These are phyloP conservation scores for Lepus timidus DNA, from an alignment of 2,113 vertebrate genomes.

Conservation along the genomic window DNA sequence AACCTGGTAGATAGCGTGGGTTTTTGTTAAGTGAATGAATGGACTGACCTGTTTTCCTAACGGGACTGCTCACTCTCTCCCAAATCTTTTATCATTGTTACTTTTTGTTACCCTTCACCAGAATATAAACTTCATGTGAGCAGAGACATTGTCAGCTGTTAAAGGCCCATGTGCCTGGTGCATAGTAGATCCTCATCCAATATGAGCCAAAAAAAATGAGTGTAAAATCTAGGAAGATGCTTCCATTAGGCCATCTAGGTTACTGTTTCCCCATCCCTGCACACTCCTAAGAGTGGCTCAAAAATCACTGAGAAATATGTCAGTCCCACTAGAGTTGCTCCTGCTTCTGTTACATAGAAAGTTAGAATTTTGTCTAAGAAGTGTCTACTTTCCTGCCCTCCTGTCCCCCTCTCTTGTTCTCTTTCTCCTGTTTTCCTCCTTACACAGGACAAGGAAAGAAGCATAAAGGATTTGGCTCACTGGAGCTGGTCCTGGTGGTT, in stretches of 20 bases:
- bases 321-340: too few relatives aligned
- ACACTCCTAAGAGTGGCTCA: not conserved
- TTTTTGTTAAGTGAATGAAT: not conserved
- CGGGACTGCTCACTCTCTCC: not conserved
- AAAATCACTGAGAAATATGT: fast-evolving
- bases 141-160: not conserved
- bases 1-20: not conserved
- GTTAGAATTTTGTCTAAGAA: not conserved
- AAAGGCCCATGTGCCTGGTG: not conserved
- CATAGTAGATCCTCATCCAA: fast-evolving
- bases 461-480: not conserved
- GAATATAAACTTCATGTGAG: too few relatives aligned
- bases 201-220: not conserved
- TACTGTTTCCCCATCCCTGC: fast-evolving
- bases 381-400: not conserved
- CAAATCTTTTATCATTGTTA: not conserved
- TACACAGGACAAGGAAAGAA: not conserved
- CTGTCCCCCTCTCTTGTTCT: not conserved
- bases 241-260: fast-evolving
- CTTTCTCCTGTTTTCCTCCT: not conserved
- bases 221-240: not conserved
- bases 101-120: not conserved
- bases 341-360: not conserved
- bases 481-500: too few relatives aligned
- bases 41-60: not conserved